Evolutionary conservation across 2,797 vertebrate genomes (phyloP).

Genomic region (Odontamblyopus rebecca): DNA sequence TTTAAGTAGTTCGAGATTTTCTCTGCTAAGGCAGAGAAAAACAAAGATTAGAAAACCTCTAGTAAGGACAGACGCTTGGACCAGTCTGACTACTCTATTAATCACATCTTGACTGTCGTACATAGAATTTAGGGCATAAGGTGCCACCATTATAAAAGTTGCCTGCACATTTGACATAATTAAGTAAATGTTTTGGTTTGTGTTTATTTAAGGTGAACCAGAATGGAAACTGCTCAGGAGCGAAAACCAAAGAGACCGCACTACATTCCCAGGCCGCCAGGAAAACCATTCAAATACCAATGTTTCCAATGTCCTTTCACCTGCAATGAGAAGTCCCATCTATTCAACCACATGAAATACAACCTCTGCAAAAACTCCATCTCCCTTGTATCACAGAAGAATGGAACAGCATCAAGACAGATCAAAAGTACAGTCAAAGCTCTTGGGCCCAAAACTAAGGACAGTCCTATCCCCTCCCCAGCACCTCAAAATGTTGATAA

Average conservation of each 20-base stretch:
- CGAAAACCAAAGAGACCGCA: conserved; percentile 98
- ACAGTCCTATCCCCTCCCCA: conserved; percentile 23
- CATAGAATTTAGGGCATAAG: conserved; percentile 8
- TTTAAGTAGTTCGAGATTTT: conserved; percentile 58
- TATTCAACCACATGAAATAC: conserved; percentile 99
- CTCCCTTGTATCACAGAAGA: conserved; percentile 88
- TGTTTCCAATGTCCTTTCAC: conserved; percentile 99
- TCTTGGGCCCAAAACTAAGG: conserved; percentile 62
- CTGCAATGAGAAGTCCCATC: conserved; percentile 98
- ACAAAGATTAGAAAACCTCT: conserved; percentile 19
- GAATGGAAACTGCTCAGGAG: conserved; percentile 87
- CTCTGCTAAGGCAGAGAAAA: conserved; percentile 42
- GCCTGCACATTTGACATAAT: not conserved
- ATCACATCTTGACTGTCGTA: conserved; percentile 19
- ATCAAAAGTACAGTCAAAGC: conserved; percentile 69
- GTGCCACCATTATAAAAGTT: conserved; percentile 17
- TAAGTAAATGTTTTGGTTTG: not conserved
- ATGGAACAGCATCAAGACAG: conserved; percentile 79
- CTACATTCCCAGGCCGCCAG: conserved; percentile 94
- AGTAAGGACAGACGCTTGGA: conserved; percentile 32
- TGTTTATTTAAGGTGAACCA: conserved; percentile 30
- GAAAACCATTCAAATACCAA: conserved; percentile 98
- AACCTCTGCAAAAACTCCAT: conserved; percentile 98
- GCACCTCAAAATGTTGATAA: conserved; percentile 56
- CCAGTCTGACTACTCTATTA: conserved; percentile 51